Base-by-base conservation (phyloP, 2,888 invertebrate species). In the Asteroscopus sphinx region DNA sequence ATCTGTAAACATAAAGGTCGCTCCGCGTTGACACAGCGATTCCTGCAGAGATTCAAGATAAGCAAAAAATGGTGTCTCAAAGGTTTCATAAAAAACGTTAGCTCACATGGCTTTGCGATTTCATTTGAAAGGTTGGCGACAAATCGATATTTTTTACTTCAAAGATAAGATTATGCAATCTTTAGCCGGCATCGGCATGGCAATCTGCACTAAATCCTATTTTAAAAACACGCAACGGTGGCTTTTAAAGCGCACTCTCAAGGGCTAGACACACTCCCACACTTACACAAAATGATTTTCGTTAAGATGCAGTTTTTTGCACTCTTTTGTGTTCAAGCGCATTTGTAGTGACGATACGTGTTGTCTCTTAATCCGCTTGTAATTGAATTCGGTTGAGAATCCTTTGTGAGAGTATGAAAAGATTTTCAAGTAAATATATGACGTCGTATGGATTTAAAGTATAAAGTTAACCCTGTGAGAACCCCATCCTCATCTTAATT, bases 151-250 rank as follows among this genome's bases (percentile, higher is more conserved):
- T 87, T 89, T 88, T 82, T 81, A 78, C 68, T 80, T 56, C 47
- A 71, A 62, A 90, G 91, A 93, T 93, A 93, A 93, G 91, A 90
- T 88, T 89, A 87, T 79, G 75, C 76, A 81, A 85, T 81, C 83
- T 83, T 73, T 73, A 79, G 73, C 68, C 73, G 77, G 76, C 82
- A 81, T 80, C 76, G 81, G 78, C 86, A 88, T 76, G 81, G 78
- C 86, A 88, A 89, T 92, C 90, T 90, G 86, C 80, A 85, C 83
- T 77, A 87, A 91, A 92, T 93, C 93, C 91, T 83, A 91, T 92
- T 91, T 85, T 74, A 81, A 85, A 87, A 89, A 83, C 88, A 94
- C 91, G 94, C 93, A 88, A 91, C 91, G 85, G 82, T 88, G 94
- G 90, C 86, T 93, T 88, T 85, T 83, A 88, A 89, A 88, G 87